Evolutionary conservation across 2,113 vertebrate species (phyloP), one percentile per base, ranked within the genome.

Genomic region (Neolamprologus devosi): DNA sequence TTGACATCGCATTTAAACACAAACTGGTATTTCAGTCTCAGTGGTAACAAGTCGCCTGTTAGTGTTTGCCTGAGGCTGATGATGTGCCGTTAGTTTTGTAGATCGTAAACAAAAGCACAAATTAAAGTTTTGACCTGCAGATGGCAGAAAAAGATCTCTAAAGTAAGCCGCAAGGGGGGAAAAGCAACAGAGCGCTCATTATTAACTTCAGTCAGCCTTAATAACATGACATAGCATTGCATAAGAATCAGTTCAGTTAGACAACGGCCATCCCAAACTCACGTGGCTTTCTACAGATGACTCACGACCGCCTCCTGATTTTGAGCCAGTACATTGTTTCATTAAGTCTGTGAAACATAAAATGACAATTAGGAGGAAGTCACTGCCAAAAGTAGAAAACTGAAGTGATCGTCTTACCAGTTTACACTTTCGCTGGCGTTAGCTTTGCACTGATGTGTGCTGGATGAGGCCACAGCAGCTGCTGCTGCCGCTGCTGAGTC

Each of bases 261-360:
- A 87, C 53, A n/a, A 47, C 21, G 1, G 33, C 42, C 11, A 54
- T 81, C 8, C 14, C 13, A 68, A 35, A 79, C 80, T 9, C 70
- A 68, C 5, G 85, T 89, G 58, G 26, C 78, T 90, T 45, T 33
- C 14, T 60, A 14, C 63, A 23, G 73, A 81, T 54, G 84, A 90
- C 13, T 88, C 79, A 82, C 63, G 80, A 81, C 84, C 21, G 5
- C 75, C 14, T 49, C 16, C 81, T 88, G 65, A 87, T 87, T 88
- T 70, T 85, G 26, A 93, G 42, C 65, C 80, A 84, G 86, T 89
- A 86, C 9, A 87, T 87, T 81, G 82, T 91, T 90, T 91, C 82
- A 91, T 89, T 90, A 73, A 90, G 80, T 89, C 83, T n/a, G 42
- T 65, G 87, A 91, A 89, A 91, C 88, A 89, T 90, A 88, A 91